Conservation (phyloP, 2,888 invertebrate genomes). For the Aporophyla lueneburgensis region DNA sequence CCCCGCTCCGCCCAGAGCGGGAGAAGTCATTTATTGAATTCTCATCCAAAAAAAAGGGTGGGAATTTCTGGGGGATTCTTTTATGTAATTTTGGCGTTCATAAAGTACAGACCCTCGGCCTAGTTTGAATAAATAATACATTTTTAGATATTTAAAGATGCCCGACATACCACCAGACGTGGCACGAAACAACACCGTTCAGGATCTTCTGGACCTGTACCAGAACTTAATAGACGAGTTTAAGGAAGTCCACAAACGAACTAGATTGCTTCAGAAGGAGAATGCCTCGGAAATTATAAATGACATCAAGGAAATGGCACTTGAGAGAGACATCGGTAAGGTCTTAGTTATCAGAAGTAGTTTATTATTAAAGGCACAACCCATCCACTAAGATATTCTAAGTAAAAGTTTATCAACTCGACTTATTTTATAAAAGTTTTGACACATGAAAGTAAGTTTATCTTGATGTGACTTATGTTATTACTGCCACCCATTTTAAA, state of each 20-base stretch:
- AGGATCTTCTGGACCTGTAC: slow-evolving; percentile 93
- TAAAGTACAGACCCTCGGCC: too few species aligned
- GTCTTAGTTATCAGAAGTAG: slow-evolving; percentile 56
- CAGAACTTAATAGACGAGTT: slow-evolving; percentile 95
- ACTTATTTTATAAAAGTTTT: slow-evolving; percentile 66
- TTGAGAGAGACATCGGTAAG: slow-evolving; percentile 95
- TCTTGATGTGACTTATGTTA: slow-evolving; percentile 39
- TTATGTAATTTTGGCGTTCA: too few species aligned
- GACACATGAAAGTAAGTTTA: slow-evolving; percentile 62
- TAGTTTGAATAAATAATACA: not conserved
- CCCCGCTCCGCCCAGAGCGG: too few species aligned
- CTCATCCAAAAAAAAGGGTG: too few species aligned
- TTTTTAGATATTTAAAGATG: slow-evolving; percentile 85
- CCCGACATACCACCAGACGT: slow-evolving; percentile 95
- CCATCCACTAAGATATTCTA: slow-evolving; percentile 60
- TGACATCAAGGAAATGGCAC: slow-evolving; percentile 96
- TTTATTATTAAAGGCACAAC: slow-evolving; percentile 79
- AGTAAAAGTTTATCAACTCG: slow-evolving; percentile 64
- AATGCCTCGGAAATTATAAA: slow-evolving; percentile 95
- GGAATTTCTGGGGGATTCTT: too few species aligned
- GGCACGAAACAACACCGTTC: slow-evolving; percentile 93
- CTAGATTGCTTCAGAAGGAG: slow-evolving; percentile 91
- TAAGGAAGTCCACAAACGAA: slow-evolving; percentile 94
- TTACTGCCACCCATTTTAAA: slow-evolving; percentile 38
- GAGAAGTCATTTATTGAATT: too few species aligned